Base-by-base conservation (phyloP, 2,888 invertebrate genomes). In the Caenorhabditis sp. region DNA sequence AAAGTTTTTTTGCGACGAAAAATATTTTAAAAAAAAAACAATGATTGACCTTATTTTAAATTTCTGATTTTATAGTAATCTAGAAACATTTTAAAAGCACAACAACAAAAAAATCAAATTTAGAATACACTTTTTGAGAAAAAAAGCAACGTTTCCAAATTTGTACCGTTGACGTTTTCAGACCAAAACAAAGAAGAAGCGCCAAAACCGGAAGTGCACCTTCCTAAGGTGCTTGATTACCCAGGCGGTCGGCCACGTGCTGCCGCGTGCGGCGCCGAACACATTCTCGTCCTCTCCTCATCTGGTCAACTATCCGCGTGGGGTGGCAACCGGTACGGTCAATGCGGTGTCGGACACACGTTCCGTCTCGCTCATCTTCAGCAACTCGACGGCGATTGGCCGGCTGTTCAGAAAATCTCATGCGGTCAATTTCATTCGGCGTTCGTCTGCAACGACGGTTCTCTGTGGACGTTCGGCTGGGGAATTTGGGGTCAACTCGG, bases 371-470 rank as follows among this genome's bases (percentile, higher is more conserved):
- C 62, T 17, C 73, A 76, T 43, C 64, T 77, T 1, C 66, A 85
- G 82, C 66, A 69, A 64, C 54, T 85, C 8, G 76, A 78, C 8
- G 81, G 82, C 1, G 66, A 70, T 17, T 85, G 78, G 77, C 74
- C 80, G 2, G 50, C 75, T 17, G 71, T 81, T 27, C 66, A 61
- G 17, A 59, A 76, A 14, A 74, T 86, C n/a, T 69, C 74, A 3
- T 81, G 82, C 19, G 86, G 86, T 1, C 84, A 85, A 71, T 86
- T 82, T 57, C 85, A 86, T 60, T 84, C 83, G 8, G 84, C 75
- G 8, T 60, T 84, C 31, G 58, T 85, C 21, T 74, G 76, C 37
- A 74, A 78, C 6, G 78, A 79, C 31, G 81, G 77, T 31, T 66
- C 66, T 17, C 64, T 86, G 0, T 84, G 78, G 77, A 78, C 81